Base-by-base conservation (phyloP, 2,888 invertebrate genomes). In the Cosmia pyralina region DNA sequence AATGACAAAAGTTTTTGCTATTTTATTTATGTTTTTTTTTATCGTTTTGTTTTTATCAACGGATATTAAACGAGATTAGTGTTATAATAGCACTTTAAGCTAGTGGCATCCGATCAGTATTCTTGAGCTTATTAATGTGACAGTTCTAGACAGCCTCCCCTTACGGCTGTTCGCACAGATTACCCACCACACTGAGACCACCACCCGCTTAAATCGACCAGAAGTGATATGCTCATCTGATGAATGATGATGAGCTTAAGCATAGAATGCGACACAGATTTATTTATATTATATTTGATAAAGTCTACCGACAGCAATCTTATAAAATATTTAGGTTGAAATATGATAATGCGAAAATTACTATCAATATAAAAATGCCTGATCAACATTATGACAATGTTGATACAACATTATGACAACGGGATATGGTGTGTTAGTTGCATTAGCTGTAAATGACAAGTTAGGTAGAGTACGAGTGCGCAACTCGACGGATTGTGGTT, bases 81-180 rank as follows among this genome's bases (percentile, higher is more conserved):
- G 84, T 85, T 86, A 38, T 38, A 77, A 87, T 84, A 85, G 83
- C 84, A 87, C 81, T 81, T 80, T 77, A 77, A 65, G 68, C 72
- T 83, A 79, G 82, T 77, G 88, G 87, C 85, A 88, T 75, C 82
- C 90, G 90, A 92, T 93, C 90, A 92, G 92, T 93, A 94, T 95
- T 95, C 95, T 95, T 94, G 92, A 94, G 91, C 90, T 92, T 94
- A 93, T 94, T 94, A 94, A 95, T 93, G 93, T 91, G 89, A 85
- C 87, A 87, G 92, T 90, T 90, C 84, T 86, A 88, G 86, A 82
- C 85, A 88, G 82, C 88, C 87, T 88, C 89, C 89, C 88, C 85
- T 86, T 79, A 86, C 80, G 84, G 85, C 84, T 87, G 84, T 87
- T 88, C 89, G 88, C 89, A 91, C 92, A 93, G 90, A 92, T 91